Evolutionary conservation across 2,797 vertebrate genomes (phyloP), one percentile per base, ranked within the genome.

Genomic region (Sorex maritimensis): DNA sequence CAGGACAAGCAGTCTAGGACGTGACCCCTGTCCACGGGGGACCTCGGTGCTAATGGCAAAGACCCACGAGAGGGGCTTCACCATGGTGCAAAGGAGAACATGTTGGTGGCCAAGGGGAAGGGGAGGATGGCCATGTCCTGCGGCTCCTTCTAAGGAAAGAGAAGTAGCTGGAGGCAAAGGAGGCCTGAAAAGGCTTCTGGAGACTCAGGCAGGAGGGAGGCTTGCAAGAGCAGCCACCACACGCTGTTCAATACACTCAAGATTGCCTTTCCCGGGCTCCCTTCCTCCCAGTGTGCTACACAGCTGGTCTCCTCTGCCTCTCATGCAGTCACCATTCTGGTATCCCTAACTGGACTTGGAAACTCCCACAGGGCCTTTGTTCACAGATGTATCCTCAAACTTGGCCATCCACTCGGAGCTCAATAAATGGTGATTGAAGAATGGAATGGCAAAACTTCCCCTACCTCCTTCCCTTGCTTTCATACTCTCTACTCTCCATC

Each of bases 111-210:
- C 49, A 17, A 21, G 77, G 15, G 1, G 24, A 30, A 73, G 46
- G 4, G 0, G n/a, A 11, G 9, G 2, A 1, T 61, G 65, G 49
- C 13, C 0, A 12, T 55, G 58, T 2, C 73, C 63, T 14, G 6
- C 6, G 23, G 12, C 80, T 30, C 88, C 88, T 77, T 81, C n/a
- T 65, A 73, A 46, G 26, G 34, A 75, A 6, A 82, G 9, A 63
- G 17, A 65, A 65, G 34, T 67, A 17, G 5, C 24, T 26, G 24
- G 0, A 61, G 58, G 44, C 3, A 1, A 49, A 80, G 88, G 6
- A 14, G 83, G 10, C 30, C 58, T 65, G 55, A 30, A 65, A 80
- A 63, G 68, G 6, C 68, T 86, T 19, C 38, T 17, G 52, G 78
- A 88, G 86, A 85, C 38, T 13, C 5, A 21, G 10, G 41, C 4